Percentiles rank a stretch among this genome's conserved stretches.
These are phyloP conservation scores for Hystrix cristata DNA, from an alignment of 2,113 vertebrate genomes.

Conservation along the genomic window DNA sequence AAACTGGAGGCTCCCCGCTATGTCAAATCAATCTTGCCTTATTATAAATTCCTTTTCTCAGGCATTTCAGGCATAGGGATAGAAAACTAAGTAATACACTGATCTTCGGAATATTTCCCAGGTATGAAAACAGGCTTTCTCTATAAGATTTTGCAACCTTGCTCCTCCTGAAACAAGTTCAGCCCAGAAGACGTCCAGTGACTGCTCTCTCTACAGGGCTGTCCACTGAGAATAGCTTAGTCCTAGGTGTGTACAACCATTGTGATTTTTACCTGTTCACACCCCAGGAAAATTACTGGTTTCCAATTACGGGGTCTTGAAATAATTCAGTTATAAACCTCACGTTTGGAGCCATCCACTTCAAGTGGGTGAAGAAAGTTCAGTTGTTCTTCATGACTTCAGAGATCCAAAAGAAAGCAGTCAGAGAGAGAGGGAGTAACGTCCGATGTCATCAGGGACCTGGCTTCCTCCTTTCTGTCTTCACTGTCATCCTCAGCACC, in stretches of 20 bases:
- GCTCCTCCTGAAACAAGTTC: background rate
- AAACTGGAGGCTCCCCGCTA: background rate
- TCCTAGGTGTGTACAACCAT: no score
- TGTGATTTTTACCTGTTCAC: background rate
- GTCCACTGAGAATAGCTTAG: background rate
- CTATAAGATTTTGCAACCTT: background rate
- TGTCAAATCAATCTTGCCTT: background rate
- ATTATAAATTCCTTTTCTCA: background rate
- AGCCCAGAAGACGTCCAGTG: background rate
- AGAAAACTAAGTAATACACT: background rate
- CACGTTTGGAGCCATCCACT: background rate
- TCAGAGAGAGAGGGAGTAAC: no score
- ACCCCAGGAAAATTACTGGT: background rate
- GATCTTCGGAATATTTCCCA: background rate
- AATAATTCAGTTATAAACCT: no score
- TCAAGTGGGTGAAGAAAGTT: background rate
- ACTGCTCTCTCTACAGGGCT: fast-evolving
- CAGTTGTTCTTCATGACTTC: background rate
- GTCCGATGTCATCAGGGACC: background rate
- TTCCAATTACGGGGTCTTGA: background rate
- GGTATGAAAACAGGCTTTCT: background rate
- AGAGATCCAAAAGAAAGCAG: background rate
- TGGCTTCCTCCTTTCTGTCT: background rate
- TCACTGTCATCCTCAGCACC: background rate
- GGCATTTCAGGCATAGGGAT: background rate